A percentile compares a stretch with the other conserved stretches of the same genome.
These are phyloP conservation scores for Eudasyphora cyanicolor DNA, from an alignment of 2,888 invertebrate genomes.

Conservation along the genomic window DNA sequence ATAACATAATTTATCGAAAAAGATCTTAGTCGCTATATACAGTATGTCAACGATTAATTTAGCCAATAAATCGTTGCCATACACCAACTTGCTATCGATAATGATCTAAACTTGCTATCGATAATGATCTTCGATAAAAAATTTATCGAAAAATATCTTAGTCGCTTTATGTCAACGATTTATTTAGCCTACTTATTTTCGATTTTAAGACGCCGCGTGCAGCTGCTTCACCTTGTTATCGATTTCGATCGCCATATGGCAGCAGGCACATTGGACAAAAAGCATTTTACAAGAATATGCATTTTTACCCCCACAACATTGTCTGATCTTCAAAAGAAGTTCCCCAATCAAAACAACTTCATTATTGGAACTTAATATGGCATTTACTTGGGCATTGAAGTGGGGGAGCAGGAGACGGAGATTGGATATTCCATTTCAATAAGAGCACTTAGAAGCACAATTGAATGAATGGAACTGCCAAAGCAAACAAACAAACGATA, in stretches of 20 bases:
- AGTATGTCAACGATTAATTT: too few species aligned
- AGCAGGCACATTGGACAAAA: background rate
- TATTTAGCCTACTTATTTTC: too few species aligned
- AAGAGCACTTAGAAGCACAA: conserved; percentile 50
- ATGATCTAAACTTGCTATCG: too few species aligned
- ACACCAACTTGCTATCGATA: too few species aligned
- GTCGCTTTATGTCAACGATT: too few species aligned
- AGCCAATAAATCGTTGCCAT: too few species aligned
- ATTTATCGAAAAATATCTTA: too few species aligned
- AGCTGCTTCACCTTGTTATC: background rate
- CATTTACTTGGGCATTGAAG: background rate
- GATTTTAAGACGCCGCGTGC: background rate
- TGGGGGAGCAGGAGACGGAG: background rate
- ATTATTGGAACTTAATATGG: conserved; percentile 5
- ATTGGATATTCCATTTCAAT: conserved; percentile 33
- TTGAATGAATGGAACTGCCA: conserved; percentile 21
- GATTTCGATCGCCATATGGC: background rate
- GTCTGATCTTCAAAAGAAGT: background rate
- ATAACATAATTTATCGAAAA: too few species aligned
- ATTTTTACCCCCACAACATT: background rate
- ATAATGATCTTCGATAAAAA: too few species aligned
- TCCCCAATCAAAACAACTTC: background rate
- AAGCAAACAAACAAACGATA: background rate
- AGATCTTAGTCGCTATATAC: too few species aligned
- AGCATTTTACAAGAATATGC: background rate